Conservation (phyloP, 2,797 vertebrate genomes). For the Erethizon dorsatum region DNA sequence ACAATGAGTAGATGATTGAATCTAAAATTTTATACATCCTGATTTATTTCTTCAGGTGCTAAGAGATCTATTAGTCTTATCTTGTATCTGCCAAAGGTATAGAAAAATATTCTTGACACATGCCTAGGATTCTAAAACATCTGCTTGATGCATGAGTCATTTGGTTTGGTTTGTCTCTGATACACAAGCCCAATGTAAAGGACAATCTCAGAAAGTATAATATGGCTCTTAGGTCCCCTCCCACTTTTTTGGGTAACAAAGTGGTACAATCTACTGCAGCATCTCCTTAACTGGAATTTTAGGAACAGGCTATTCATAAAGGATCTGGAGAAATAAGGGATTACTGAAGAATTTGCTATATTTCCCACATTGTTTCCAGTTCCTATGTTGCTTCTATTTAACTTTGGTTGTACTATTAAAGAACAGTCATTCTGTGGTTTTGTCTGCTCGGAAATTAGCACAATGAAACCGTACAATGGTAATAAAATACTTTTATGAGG, state of each 20-base stretch:
- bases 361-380: slow-evolving; percentile 45
- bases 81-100: neutral
- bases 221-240: neutral
- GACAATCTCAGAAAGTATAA: neutral
- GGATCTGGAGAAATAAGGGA: slow-evolving; percentile 41
- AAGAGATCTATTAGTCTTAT: neutral
- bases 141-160: slow-evolving; percentile 67
- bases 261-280: neutral
- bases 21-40: slow-evolving; percentile 65
- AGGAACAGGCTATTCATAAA: neutral
- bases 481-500: slow-evolving; percentile 12
- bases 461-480: neutral
- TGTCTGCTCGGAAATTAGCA: neutral
- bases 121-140: neutral
- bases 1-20: neutral
- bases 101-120: neutral
- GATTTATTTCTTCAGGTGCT: neutral
- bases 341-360: slow-evolving; percentile 47
- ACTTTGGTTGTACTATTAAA: slow-evolving; percentile 34
- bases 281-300: neutral
- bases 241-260: neutral
- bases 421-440: slow-evolving; percentile 1
- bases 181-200: neutral
- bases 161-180: neutral
- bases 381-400: neutral